Evolutionary conservation across 2,797 vertebrate species (phyloP), one percentile per base, ranked within the genome.

Genomic region (Artibeus lituratus): DNA sequence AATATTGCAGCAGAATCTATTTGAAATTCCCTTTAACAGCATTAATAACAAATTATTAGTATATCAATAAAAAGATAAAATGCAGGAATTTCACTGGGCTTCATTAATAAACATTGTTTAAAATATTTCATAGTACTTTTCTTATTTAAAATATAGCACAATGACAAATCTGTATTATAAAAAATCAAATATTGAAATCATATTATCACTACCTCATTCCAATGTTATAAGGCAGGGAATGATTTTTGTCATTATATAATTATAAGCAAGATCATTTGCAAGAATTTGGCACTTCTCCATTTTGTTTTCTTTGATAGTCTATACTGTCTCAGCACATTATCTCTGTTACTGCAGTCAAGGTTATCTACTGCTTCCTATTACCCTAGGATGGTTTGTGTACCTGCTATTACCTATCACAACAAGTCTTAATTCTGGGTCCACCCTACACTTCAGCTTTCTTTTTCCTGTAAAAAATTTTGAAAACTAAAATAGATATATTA

Each of bases 91-190:
- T 85, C 73, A 84, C 12, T 35, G 65, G 67, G 29, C 9, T 94
- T 94, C 77, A 95, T 39, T 83, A 87, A 67, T 51, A 81, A 26
- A 76, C 24, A 44, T 16, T 65, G 24, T 86, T 96, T 90, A 65
- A 91, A 95, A 88, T 57, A 93, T 90, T 85, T 74, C 44, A 78
- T 29, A 77, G 49, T 89, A 87, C 37, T 87, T 7, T 89, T 77
- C n/a, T 76, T 87, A 78, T 57, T 77, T 95, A 87, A 90, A 87
- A 81, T 87, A 49, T 8, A 81, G n/a, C 81, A 95, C 39, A 74
- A 82, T 73, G 49, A 85, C 24, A 94, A 88, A 94, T 83, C 11
- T 72, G 57, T 59, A 77, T 35, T 90, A 11, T 80, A 80, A 78
- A 92, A 97, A 80, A 62, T 57, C 57, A 84, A 53, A 2, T 87